Conservation (phyloP, 2,888 invertebrate genomes). For the Drosophila dives region DNA sequence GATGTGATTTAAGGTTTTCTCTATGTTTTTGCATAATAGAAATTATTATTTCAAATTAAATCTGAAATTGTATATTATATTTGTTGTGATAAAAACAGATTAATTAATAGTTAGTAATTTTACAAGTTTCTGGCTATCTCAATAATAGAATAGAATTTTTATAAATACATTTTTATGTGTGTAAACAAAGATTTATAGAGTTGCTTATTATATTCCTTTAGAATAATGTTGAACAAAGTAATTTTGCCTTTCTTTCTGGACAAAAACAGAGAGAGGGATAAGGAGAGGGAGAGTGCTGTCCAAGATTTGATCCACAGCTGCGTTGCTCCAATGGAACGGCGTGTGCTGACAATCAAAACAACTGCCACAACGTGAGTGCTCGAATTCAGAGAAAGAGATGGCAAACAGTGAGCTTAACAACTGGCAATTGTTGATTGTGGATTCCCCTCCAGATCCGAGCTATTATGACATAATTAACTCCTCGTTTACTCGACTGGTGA, state of each 20-base stretch:
- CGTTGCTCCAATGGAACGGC: conserved; percentile 44
- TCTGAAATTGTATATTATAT: background rate
- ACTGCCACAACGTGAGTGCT: conserved; percentile 37
- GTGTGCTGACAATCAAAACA: conserved; percentile 54
- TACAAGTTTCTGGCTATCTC: background rate
- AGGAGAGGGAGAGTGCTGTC: conserved; percentile 1
- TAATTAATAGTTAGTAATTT: too few relatives aligned
- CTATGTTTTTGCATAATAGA: background rate
- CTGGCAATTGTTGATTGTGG: conserved; percentile 41
- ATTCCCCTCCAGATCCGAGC: conserved; percentile 42
- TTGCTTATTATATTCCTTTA: conserved; percentile 1
- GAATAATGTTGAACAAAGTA: conserved; percentile 9
- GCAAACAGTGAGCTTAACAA: conserved; percentile 53
- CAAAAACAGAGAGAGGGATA: background rate
- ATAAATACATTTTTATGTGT: background rate
- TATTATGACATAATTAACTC: conserved; percentile 77
- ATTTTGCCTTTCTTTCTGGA: conserved; percentile 16
- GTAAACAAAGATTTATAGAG: background rate
- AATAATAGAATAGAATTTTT: background rate
- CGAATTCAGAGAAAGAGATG: conserved; percentile 13
- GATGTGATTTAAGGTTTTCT: background rate
- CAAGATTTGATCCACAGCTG: conserved; percentile 39
- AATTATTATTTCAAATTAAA: background rate
- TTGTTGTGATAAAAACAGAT: too few relatives aligned
- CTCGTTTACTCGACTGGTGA: conserved; percentile 64